Evolutionary conservation across 2,797 vertebrate genomes (phyloP).

Genomic region (Falco columbarius): DNA sequence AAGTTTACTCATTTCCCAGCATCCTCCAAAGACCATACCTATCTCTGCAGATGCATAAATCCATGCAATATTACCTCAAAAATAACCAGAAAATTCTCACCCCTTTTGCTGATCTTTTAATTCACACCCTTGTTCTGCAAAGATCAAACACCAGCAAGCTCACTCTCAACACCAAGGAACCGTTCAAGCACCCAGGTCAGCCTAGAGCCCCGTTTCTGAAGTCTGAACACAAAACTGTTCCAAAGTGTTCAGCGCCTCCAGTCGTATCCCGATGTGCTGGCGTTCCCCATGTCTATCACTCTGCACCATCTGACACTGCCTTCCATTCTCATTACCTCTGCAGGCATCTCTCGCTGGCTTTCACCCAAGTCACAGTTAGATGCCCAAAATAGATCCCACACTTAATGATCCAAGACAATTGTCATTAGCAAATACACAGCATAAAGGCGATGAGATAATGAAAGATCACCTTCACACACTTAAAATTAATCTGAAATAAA

Average conservation of each 20-base stretch:
- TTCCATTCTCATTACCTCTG: not conserved
- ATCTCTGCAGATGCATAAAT: not conserved
- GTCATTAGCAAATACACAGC: not conserved
- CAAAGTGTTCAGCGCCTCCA: not conserved
- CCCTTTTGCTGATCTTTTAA: not conserved
- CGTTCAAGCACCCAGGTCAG: not conserved
- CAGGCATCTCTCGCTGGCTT: not conserved
- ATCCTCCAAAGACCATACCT: not conserved
- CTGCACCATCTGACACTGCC: not conserved
- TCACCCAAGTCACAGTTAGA: not conserved
- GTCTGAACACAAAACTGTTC: not conserved
- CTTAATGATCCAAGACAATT: not conserved
- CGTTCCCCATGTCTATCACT: not conserved
- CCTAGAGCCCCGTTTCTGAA: not conserved
- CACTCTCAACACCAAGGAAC: not conserved
- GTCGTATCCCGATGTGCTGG: not conserved
- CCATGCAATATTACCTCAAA: not conserved
- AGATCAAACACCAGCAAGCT: not conserved
- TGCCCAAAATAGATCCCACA: not conserved
- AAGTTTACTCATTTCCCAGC: not conserved
- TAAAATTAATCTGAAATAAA: not conserved
- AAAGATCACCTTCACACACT: not conserved
- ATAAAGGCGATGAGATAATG: not conserved
- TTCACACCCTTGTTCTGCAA: not conserved
- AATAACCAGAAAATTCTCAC: not conserved